Conservation (phyloP, 2,113 vertebrate genomes). For the Castor canadensis region DNA sequence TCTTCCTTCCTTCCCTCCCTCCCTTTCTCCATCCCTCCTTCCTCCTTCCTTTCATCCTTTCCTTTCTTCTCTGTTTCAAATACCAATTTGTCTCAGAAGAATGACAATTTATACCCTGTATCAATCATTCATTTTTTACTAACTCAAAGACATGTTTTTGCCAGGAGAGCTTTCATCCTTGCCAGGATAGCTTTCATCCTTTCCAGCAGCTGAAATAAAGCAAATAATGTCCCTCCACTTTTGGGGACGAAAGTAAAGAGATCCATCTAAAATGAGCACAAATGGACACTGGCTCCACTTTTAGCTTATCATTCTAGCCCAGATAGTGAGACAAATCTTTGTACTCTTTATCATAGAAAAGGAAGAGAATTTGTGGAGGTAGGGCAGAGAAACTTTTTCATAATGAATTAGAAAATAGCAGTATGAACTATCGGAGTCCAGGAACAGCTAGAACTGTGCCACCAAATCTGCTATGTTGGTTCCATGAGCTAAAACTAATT, state of each 20-base stretch:
- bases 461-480: not conserved
- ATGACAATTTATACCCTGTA: conserved; percentile 16
- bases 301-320: not conserved
- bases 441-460: not conserved
- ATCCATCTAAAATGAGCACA: conserved; percentile 36
- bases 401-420: not conserved
- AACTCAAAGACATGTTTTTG: conserved; percentile 29
- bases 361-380: conserved; percentile 11
- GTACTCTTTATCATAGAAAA: conserved; percentile 25
- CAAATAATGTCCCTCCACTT: conserved; percentile 22
- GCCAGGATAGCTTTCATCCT: conserved; percentile 38
- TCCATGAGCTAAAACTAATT: not conserved
- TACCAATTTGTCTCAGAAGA: conserved; percentile 38
- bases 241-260: conserved; percentile 52
- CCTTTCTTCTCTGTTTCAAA: conserved; percentile 9
- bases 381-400: not conserved
- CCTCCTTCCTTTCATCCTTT: not conserved
- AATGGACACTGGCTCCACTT: not conserved
- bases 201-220: conserved; percentile 60
- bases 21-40: not conserved
- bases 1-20: not conserved
- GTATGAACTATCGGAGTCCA: not conserved
- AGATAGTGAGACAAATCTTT: not conserved
- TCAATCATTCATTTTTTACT: conserved; percentile 41
- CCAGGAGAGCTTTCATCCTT: too few relatives aligned